A percentile compares a stretch with the other conserved stretches of the same genome.
Evolutionary conservation across 2,113 vertebrate genomes (phyloP).

Genomic region (Machaerirhynchus nigripectus): DNA sequence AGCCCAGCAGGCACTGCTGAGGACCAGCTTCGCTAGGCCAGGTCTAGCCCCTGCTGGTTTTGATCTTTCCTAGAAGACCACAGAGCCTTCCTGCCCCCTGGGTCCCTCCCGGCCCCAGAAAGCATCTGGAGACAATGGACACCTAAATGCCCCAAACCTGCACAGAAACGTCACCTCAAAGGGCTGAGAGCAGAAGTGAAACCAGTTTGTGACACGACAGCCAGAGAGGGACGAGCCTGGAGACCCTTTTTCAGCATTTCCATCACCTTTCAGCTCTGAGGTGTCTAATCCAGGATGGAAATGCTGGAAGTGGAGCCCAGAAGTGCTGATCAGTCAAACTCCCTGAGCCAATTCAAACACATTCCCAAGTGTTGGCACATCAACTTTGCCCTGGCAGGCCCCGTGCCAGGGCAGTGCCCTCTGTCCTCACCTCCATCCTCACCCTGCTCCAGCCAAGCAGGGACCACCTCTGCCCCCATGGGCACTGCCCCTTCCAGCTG

Average conservation of each 20-base stretch:
- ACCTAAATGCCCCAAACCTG: neutral
- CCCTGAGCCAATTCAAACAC: neutral
- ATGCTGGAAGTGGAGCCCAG: neutral
- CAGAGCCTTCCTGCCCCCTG: neutral
- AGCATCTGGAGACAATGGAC: neutral
- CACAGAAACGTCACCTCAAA: fast-evolving
- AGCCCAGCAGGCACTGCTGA: neutral
- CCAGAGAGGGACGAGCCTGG: neutral
- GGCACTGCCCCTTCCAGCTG: neutral
- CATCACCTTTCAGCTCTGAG: neutral
- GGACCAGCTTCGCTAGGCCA: neutral
- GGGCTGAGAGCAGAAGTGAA: neutral
- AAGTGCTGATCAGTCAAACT: neutral
- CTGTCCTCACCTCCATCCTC: neutral
- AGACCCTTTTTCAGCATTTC: neutral
- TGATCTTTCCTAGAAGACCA: neutral
- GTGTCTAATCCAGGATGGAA: neutral
- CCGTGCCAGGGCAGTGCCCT: neutral
- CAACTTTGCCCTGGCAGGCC: neutral
- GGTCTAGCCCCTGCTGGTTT: neutral
- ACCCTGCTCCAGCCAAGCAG: neutral
- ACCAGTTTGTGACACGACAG: neutral
- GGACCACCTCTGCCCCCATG: neutral
- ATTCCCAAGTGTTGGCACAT: neutral
- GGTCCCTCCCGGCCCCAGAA: neutral